Conservation (phyloP, 2,113 vertebrate species). For the Equus przewalskii region DNA sequence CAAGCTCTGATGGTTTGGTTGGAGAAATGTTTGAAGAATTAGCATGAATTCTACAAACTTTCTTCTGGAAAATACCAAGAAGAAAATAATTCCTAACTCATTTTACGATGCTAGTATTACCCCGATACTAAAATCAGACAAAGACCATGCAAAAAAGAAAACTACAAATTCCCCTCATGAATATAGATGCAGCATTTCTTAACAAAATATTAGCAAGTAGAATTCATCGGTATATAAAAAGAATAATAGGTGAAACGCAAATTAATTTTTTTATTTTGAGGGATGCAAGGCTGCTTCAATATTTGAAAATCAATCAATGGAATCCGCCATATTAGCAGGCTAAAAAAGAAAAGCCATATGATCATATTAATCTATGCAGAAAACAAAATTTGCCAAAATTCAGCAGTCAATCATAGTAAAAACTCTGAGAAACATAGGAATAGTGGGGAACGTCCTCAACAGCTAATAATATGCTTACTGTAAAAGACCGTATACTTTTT, state of each 20-base stretch:
- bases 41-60: background rate
- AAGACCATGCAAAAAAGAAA: background rate
- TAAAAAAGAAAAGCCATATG: background rate
- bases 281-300: background rate
- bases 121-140: background rate
- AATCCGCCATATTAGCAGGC: background rate
- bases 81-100: background rate
- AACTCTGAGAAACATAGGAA: background rate
- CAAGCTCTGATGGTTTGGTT: background rate
- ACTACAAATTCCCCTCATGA: background rate
- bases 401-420: background rate
- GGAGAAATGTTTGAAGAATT: background rate
- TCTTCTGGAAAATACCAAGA: background rate
- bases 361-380: background rate
- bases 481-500: background rate
- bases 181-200: background rate
- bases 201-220: background rate
- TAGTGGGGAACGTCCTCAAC: background rate
- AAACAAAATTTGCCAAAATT: background rate
- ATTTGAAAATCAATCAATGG: background rate
- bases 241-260: background rate
- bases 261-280: background rate
- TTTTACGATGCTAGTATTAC: background rate
- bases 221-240: background rate
- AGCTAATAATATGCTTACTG: background rate